Base-by-base conservation (phyloP, 1,140 invertebrate genomes). In the Wiebesia pumilae region DNA sequence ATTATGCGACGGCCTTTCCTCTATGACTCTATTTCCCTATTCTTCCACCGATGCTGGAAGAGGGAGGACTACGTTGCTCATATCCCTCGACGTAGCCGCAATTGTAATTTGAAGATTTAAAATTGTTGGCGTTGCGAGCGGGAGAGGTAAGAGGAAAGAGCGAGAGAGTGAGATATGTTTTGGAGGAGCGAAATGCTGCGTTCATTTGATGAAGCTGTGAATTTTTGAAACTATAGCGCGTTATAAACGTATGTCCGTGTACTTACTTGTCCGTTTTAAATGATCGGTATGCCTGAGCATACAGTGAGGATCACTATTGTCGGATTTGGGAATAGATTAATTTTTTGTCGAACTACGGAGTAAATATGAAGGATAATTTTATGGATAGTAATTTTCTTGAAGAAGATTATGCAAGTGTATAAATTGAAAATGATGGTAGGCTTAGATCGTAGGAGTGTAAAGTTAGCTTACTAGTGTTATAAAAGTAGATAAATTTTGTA, bases 51-150 rank as follows among this genome's bases (percentile, higher is more conserved):
- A 58, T 75, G 69, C n/a, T 21, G 33, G 33, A 73, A 73, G 24
- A 33, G 69, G 69, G 14, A 21, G 69, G 19, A 0, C 6, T 4
- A 69, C n/a, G 69, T 1, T 69, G 35, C 40, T 38, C 38, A 6
- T 73, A 38, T 73, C 75, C 78, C 75, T 80, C 24, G 40, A 24
- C 30, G 27, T 47, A 87, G 83, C 77, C 80, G 79, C 67, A 58
- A 86, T 81, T 33, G 78, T 86, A 81, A 81, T 86, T 77, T 33
- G 73, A 73, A 54, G 73, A 84, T 84, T 78, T 43, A 27, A 35
- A 43, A 54, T 67, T 16, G 27, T 27, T 4, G 33, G 21, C 33
- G 40, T 10, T 16, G n/a, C n/a, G 38, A 82, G 65, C 12, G 40
- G 71, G 40, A 69, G 62, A 30, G 33, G 43, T 35, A 69, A 27